Percentiles rank a stretch among this genome's conserved stretches.
These are phyloP conservation scores for Anadara kagoshimensis DNA, from an alignment of 1,140 invertebrate species.

Conservation along the genomic window DNA sequence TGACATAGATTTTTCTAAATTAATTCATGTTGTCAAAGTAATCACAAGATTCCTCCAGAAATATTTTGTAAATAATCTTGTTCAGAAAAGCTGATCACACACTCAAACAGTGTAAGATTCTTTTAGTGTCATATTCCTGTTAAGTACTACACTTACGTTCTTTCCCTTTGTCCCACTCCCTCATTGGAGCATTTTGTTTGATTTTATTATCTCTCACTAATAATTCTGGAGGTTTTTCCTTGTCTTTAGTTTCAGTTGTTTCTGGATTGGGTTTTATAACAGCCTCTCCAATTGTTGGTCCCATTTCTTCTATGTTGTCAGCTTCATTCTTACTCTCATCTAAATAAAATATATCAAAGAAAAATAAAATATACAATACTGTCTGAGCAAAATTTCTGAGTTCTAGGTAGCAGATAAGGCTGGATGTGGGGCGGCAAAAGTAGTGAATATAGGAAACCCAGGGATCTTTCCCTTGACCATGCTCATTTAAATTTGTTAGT, in stretches of 20 bases:
- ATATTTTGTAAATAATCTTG: too few species aligned
- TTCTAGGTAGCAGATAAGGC: too few species aligned
- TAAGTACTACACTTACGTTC: slow-evolving; percentile 17
- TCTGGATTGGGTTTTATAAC: background rate
- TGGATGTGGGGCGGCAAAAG: too few species aligned
- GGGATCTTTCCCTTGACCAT: too few species aligned
- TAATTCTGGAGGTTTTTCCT: slow-evolving; percentile 15
- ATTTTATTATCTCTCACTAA: slow-evolving; percentile 15
- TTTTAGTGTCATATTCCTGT: too few species aligned
- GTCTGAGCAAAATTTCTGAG: background rate
- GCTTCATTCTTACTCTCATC: slow-evolving; percentile 10
- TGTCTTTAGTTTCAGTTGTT: background rate
- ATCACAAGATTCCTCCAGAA: too few species aligned
- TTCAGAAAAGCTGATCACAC: too few species aligned
- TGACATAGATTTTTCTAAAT: too few species aligned
- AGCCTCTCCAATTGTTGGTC: background rate
- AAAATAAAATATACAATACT: background rate
- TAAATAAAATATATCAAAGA: background rate
- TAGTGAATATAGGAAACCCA: too few species aligned
- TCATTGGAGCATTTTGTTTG: background rate
- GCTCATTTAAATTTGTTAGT: too few species aligned
- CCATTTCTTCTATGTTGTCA: slow-evolving; percentile 9
- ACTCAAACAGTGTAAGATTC: too few species aligned
- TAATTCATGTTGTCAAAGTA: too few species aligned
- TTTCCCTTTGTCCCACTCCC: slow-evolving; percentile 41